These are phyloP conservation scores for Coregonus suidteri DNA, from an alignment of 2,797 vertebrate genomes.

Conservation along the genomic window DNA sequence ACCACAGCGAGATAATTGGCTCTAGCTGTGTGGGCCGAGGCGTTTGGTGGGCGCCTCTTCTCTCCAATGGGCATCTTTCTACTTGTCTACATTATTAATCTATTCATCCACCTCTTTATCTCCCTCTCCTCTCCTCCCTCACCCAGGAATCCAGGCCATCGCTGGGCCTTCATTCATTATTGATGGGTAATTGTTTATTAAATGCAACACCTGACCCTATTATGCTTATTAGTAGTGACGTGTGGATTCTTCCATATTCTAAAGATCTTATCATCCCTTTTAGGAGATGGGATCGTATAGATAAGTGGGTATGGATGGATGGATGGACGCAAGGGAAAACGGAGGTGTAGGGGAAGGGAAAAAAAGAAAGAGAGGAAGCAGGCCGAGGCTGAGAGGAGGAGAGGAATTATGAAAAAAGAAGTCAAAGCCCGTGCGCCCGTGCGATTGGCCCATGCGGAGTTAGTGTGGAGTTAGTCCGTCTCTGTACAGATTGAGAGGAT, in stretches of 20 bases:
- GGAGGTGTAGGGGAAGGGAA: constrained; percentile 27
- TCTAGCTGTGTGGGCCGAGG: constrained; percentile 55
- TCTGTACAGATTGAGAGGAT: constrained; percentile 30
- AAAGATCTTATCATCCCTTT: constrained; percentile 69
- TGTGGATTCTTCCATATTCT: constrained; percentile 66
- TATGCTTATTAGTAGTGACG: constrained; percentile 71
- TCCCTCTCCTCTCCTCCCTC: constrained; percentile 11
- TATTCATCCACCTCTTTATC: constrained; percentile 27
- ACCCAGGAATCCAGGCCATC: constrained; percentile 42
- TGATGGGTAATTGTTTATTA: constrained; percentile 87
- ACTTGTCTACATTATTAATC: constrained; percentile 77
- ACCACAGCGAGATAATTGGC: constrained; percentile 74
- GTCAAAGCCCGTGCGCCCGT: constrained; percentile 56
- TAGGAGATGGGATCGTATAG: constrained; percentile 47
- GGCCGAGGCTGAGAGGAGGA: constrained; percentile 19
- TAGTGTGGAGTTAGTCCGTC: background rate
- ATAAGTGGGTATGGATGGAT: constrained; percentile 29
- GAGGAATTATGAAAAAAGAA: constrained; percentile 66
- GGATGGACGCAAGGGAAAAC: constrained; percentile 51
- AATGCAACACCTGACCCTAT: constrained; percentile 83
- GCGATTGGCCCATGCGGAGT: constrained; percentile 43
- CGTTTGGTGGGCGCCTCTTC: constrained; percentile 57
- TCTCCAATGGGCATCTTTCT: constrained; percentile 68
- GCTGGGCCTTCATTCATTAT: constrained; percentile 81
- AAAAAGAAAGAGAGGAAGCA: constrained; percentile 21